A percentile compares a stretch with the other conserved stretches of the same genome.
These are phyloP conservation scores for Centropristis striata DNA, from an alignment of 2,113 vertebrate species.

Conservation along the genomic window DNA sequence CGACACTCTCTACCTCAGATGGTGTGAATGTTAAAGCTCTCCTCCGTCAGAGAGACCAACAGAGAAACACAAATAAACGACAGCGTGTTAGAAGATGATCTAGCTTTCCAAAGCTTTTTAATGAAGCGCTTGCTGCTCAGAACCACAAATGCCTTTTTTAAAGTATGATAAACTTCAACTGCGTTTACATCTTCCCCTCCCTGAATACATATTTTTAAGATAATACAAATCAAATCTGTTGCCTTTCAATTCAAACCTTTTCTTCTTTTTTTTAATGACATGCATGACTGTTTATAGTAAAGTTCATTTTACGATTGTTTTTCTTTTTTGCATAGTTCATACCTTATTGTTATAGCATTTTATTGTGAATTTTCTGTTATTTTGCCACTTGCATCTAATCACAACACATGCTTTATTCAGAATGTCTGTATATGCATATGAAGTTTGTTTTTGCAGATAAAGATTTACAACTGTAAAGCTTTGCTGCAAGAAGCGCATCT, in stretches of 20 bases:
- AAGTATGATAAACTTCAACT: slow-evolving; percentile 4
- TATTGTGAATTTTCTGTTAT: slow-evolving; percentile 25
- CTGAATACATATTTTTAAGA: slow-evolving; percentile 8
- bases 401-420: slow-evolving; percentile 3
- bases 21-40: slow-evolving; percentile 32
- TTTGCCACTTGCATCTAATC: slow-evolving; percentile 13
- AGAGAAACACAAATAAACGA: slow-evolving; percentile 1
- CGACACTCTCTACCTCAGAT: slow-evolving; percentile 77
- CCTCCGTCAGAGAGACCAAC: slow-evolving; percentile 1
- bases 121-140: slow-evolving; percentile 22
- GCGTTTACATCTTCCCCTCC: slow-evolving; percentile 23
- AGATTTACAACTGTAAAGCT: background rate
- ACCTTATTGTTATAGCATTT: background rate
- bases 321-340: background rate
- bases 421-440: background rate
- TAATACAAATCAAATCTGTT: background rate
- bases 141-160: slow-evolving; percentile 27
- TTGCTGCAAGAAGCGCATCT: background rate
- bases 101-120: slow-evolving; percentile 26
- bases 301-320: slow-evolving; percentile 1
- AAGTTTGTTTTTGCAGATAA: slow-evolving; percentile 20
- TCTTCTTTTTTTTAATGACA: background rate
- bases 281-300: background rate
- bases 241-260: background rate
- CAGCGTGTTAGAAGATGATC: slow-evolving; percentile 10